A percentile compares a stretch with the other conserved stretches of the same genome.
phyloP scores from a whole-genome alignment of 1,140 invertebrate genomes.

The Oryctes rhinoceros region DNA sequence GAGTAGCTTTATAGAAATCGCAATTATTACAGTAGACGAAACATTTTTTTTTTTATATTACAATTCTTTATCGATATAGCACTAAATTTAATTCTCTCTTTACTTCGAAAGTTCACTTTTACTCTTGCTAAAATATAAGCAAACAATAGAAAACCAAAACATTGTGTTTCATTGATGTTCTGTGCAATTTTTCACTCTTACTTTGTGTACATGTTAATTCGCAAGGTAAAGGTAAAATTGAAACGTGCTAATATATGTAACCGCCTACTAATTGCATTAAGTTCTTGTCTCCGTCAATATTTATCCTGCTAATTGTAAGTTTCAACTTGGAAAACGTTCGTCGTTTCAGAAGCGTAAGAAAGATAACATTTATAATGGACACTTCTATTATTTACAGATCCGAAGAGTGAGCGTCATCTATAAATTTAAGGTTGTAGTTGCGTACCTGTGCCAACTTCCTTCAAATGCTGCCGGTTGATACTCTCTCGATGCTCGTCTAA shows the following conservation, averaged over 20 bases:
- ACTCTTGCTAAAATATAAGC: conserved; percentile 25
- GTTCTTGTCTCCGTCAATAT: not conserved
- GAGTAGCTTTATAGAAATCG: too few relatives aligned
- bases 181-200: conserved; percentile 25
- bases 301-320: not conserved
- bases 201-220: conserved; percentile 19
- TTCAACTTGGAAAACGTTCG: not conserved
- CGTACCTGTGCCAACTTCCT: conserved; percentile 64
- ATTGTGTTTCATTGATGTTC: not conserved
- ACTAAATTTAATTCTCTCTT: not conserved
- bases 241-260: not conserved
- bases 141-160: conserved; percentile 27
- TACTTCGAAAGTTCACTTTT: conserved; percentile 13
- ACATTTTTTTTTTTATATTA: too few relatives aligned
- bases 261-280: not conserved
- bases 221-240: not conserved
- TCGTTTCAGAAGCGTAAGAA: not conserved
- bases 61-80: too few relatives aligned
- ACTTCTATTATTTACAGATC: not conserved
- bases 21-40: too few relatives aligned
- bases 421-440: conserved; percentile 43
- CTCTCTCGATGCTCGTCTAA: conserved; percentile 69
- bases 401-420: conserved; percentile 18
- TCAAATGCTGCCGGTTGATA: conserved; percentile 59
- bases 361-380: not conserved